Evolutionary conservation across 2,113 vertebrate genomes (phyloP), one percentile per base, ranked within the genome.

Genomic region (Elephas maximus): DNA sequence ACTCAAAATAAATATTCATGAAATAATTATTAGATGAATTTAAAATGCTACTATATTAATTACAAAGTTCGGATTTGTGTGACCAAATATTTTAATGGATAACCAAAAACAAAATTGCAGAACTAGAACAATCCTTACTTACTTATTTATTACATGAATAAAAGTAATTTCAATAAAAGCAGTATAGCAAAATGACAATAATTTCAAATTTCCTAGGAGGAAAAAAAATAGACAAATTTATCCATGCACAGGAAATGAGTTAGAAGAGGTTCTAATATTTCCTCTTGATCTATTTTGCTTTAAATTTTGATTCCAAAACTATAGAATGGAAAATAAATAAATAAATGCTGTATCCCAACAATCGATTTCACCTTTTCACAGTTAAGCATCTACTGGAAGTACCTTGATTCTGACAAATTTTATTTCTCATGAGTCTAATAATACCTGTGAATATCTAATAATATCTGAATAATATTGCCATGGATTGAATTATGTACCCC

Each of bases 131-230:
- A 18, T 91, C 11, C 30, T 85, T 89, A 51, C 44, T 90, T 94
- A 90, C 53, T 95, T 93, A 12, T 28, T 74, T 85, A 88, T 69
- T 65, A 30, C 9, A 77, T 65, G 9, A 91, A 73, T 65, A 88
- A 85, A 95, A 28, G 62, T 33, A 37, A 87, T 81, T 90, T 77
- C 89, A 95, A 78, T 93, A 76, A 95, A 97, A 69, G 12, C 30
- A 87, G 44, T 82, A 71, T 15, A 90, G 74, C 30, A 92, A 95
- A 94, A 87, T 95, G 21, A 85, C 77, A 57, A 84, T 78, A 69
- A 94, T 94, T 94, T 92, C 20, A 92, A 88, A 81, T 69, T 23
- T 5, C 65, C 17, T 74, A 77, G 77, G 1, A 51, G 4, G 28
- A 28, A 8, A 62, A 60, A 83, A 65, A 71, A 26, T 44, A 76